These are phyloP conservation scores for Ypsolopha scabrella DNA, from an alignment of 2,888 invertebrate species.

Conservation along the genomic window DNA sequence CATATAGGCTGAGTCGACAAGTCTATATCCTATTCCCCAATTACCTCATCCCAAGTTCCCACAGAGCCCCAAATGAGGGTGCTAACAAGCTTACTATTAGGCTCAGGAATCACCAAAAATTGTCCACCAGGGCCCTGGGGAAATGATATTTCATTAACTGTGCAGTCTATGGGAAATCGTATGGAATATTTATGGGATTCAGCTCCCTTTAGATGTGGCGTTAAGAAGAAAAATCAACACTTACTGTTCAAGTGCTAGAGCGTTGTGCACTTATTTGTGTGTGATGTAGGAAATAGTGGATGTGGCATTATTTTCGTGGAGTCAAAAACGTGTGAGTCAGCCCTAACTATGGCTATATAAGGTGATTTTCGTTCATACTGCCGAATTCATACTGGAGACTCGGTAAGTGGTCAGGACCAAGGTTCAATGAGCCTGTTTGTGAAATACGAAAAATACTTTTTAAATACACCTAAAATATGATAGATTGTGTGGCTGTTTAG, in stretches of 20 bases:
- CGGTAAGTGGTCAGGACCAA: too few relatives aligned
- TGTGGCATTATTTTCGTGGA: slow-evolving; percentile 5
- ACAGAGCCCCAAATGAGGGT: slow-evolving; percentile 18
- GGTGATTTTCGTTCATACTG: too few relatives aligned
- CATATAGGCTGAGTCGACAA: too few relatives aligned
- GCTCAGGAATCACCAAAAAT: slow-evolving; percentile 13
- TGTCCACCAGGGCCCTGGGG: slow-evolving; percentile 39
- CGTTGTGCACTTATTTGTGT: slow-evolving; percentile 40
- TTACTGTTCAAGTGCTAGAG: slow-evolving; percentile 23
- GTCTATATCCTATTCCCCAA: too few relatives aligned
- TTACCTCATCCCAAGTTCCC: background rate
- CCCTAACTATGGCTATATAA: too few relatives aligned
- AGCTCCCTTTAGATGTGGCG: slow-evolving; percentile 5
- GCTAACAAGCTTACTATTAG: slow-evolving; percentile 51
- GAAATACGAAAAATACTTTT: background rate
- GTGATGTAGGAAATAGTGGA: slow-evolving; percentile 5
- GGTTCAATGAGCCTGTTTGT: too few relatives aligned
- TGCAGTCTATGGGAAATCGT: slow-evolving; percentile 35
- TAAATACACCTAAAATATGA: too few relatives aligned
- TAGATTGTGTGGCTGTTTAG: too few relatives aligned
- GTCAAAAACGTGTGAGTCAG: too few relatives aligned
- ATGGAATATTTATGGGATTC: slow-evolving; percentile 25
- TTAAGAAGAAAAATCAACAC: slow-evolving; percentile 68
- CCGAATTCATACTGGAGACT: background rate
- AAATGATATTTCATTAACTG: slow-evolving; percentile 25